Evolutionary conservation across 2,888 invertebrate genomes (phyloP).

Genomic region (Drosophila engyochracea): DNA sequence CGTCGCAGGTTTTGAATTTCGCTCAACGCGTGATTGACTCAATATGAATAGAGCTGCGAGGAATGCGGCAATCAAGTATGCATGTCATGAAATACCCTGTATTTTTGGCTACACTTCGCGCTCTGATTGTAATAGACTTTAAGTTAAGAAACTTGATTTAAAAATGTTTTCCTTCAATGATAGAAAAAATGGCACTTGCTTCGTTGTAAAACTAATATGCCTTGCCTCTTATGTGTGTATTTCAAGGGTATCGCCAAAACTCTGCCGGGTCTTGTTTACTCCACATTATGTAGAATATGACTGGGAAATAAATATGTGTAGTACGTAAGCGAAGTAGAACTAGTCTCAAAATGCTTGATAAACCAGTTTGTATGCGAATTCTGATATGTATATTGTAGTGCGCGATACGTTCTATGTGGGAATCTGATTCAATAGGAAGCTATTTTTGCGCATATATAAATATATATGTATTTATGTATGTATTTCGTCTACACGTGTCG

Average conservation of each 20-base stretch:
- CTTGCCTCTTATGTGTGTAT: not conserved
- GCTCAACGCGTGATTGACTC: constrained; percentile 53
- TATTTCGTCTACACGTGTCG: constrained; percentile 44
- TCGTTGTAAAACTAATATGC: not conserved
- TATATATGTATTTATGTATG: not conserved
- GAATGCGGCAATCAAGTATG: not conserved
- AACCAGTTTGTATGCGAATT: constrained; percentile 50
- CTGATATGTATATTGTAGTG: constrained; percentile 14
- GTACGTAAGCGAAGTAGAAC: constrained; percentile 35
- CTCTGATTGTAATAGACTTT: not conserved
- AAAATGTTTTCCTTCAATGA: not conserved
- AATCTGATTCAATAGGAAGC: not conserved
- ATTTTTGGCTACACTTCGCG: not conserved
- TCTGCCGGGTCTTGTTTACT: constrained; percentile 11
- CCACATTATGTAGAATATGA: constrained; percentile 11
- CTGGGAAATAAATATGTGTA: constrained; percentile 9
- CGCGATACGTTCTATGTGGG: not conserved
- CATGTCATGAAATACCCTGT: constrained; percentile 27
- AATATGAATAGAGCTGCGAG: constrained; percentile 17
- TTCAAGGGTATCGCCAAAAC: constrained; percentile 15
- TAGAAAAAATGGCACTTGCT: not conserved
- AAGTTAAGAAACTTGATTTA: not conserved
- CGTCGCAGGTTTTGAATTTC: constrained; percentile 61
- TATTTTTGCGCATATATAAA: not conserved
- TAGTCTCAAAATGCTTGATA: constrained; percentile 37